Conservation (phyloP, 2,888 invertebrate genomes). For the Gisinianus flammeolus region DNA sequence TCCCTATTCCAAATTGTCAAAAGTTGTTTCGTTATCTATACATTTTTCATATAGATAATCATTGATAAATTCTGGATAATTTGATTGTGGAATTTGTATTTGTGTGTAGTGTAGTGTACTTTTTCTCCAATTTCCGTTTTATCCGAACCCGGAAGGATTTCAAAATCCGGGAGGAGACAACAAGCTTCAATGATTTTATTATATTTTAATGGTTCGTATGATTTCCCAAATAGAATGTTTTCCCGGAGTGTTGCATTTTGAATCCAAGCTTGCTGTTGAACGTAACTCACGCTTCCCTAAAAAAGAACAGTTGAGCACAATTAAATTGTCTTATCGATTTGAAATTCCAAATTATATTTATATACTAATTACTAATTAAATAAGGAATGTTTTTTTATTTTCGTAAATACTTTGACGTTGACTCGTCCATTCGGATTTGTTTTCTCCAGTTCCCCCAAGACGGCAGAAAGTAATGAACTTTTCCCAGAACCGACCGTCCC, state of each 20-base stretch:
- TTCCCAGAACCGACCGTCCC: constrained; percentile 66
- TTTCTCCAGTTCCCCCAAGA: constrained; percentile 64
- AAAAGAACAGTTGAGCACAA: neutral
- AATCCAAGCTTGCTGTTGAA: constrained; percentile 73
- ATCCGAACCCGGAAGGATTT: constrained; percentile 66
- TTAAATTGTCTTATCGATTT: neutral
- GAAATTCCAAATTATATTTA: too few relatives aligned
- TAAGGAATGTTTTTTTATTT: too few relatives aligned
- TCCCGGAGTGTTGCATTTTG: constrained; percentile 87
- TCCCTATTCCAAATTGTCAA: constrained; percentile 65
- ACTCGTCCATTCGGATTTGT: constrained; percentile 58
- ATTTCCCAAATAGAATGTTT: constrained; percentile 80
- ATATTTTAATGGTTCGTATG: constrained; percentile 60
- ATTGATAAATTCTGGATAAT: too few relatives aligned
- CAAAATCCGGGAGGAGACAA: constrained; percentile 64
- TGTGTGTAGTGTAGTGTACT: constrained; percentile 61
- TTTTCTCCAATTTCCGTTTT: constrained; percentile 68
- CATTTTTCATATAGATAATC: neutral
- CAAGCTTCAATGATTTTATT: constrained; percentile 61
- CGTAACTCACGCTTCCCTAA: neutral
- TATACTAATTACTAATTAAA: too few relatives aligned
- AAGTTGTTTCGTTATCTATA: neutral
- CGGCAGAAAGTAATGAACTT: constrained; percentile 64
- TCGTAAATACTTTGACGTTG: constrained; percentile 46
- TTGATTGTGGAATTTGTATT: too few relatives aligned